phyloP scores from a whole-genome alignment of 2,113 vertebrate species.

The Macroglossus sobrinus region DNA sequence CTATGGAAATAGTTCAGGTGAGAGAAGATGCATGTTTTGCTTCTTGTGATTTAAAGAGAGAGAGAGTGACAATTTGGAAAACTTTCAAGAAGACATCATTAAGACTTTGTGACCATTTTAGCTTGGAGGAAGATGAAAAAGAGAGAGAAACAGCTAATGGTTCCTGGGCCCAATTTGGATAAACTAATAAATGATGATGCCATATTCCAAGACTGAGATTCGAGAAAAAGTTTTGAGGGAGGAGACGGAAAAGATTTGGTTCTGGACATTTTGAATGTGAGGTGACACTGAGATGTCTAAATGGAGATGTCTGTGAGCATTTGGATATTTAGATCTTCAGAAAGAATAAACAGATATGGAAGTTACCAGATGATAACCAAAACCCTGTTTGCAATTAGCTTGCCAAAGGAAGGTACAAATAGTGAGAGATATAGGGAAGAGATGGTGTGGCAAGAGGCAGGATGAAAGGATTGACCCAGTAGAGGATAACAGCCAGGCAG shows the following conservation, averaged over 20 bases:
- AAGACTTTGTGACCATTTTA: neutral
- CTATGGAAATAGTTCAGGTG: neutral
- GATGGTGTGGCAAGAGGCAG: neutral
- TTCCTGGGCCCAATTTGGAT: neutral
- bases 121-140: neutral
- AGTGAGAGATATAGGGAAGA: neutral
- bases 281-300: neutral
- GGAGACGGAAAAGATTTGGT: neutral
- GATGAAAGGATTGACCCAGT: neutral
- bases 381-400: neutral
- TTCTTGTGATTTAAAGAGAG: neutral
- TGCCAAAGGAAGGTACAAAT: neutral
- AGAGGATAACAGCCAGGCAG: neutral
- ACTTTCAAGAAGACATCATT: neutral
- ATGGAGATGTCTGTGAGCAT: neutral
- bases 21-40: neutral
- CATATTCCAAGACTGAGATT: neutral
- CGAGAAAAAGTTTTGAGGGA: neutral
- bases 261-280: neutral
- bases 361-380: neutral
- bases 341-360: neutral
- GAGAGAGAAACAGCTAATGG: neutral
- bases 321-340: neutral
- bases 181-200: neutral
- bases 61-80: neutral